phyloP scores from a whole-genome alignment of 2,113 vertebrate species.

The Caracal caracal region DNA sequence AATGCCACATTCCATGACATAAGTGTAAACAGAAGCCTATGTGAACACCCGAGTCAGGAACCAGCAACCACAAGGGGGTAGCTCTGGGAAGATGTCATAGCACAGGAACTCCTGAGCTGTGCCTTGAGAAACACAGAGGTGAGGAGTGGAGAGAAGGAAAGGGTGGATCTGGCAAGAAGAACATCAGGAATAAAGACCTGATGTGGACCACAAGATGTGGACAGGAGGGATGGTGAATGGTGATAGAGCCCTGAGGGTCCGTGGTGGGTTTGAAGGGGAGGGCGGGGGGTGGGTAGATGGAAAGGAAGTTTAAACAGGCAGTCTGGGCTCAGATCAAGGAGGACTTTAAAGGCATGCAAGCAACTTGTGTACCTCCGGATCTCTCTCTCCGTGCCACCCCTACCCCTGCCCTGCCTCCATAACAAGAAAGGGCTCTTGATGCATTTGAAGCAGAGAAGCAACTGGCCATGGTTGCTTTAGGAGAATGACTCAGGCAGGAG shows the following conservation, averaged over 20 bases:
- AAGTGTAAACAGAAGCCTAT: not conserved
- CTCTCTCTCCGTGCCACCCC: not conserved
- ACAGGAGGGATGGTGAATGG: not conserved
- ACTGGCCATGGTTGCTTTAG: not conserved
- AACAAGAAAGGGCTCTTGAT: not conserved
- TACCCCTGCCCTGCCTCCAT: not conserved
- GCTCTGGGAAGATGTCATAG: not conserved
- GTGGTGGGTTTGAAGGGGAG: not conserved
- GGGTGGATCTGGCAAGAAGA: not conserved
- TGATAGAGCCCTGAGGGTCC: not conserved
- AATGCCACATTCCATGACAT: not conserved
- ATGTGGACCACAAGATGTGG: rapidly evolving
- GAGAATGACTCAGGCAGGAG: not conserved
- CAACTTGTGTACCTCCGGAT: not conserved
- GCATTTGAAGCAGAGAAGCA: not conserved
- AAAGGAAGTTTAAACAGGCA: not conserved
- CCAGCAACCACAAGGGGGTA: rapidly evolving
- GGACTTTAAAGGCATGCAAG: not conserved
- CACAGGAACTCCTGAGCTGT: not conserved
- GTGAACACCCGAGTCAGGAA: not conserved
- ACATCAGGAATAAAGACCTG: not conserved
- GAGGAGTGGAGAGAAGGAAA: not conserved
- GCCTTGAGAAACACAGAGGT: not conserved
- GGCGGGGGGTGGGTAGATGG: not conserved
- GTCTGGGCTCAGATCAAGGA: not conserved